Conservation (phyloP, 2,797 vertebrate species). For the Lutjanus argentimaculatus region DNA sequence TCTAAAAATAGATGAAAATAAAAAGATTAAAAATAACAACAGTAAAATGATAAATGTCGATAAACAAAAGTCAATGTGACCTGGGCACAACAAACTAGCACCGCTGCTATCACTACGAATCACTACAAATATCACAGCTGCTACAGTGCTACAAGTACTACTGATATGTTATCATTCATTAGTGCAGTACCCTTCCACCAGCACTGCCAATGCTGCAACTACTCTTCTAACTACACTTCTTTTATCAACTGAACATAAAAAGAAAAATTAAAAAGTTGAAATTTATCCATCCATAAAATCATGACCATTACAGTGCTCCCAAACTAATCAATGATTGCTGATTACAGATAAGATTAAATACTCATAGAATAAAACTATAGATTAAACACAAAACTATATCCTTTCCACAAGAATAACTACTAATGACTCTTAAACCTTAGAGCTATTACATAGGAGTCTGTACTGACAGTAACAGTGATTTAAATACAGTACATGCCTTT, state of each 20-base stretch:
- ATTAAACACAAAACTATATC: background rate
- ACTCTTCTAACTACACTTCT: background rate
- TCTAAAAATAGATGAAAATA: no score
- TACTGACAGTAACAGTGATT: background rate
- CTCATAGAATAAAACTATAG: no score
- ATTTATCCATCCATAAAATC: background rate
- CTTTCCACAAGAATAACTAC: background rate
- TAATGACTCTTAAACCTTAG: background rate
- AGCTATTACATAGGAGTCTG: background rate
- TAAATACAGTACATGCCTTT: background rate
- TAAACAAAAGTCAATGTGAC: no score
- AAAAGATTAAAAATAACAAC: no score
- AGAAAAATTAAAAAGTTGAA: no score
- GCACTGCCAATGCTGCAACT: background rate
- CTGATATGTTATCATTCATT: background rate
- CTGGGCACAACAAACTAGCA: background rate
- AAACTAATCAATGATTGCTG: background rate
- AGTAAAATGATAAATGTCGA: no score
- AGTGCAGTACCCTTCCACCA: background rate
- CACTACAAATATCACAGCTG: background rate
- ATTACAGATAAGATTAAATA: background rate
- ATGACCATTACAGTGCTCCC: background rate
- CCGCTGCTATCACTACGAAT: background rate
- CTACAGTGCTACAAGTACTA: background rate
- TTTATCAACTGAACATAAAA: background rate